Evolutionary conservation across 2,797 vertebrate species (phyloP), one percentile per base, ranked within the genome.

Genomic region (Oophaga sylvatica): DNA sequence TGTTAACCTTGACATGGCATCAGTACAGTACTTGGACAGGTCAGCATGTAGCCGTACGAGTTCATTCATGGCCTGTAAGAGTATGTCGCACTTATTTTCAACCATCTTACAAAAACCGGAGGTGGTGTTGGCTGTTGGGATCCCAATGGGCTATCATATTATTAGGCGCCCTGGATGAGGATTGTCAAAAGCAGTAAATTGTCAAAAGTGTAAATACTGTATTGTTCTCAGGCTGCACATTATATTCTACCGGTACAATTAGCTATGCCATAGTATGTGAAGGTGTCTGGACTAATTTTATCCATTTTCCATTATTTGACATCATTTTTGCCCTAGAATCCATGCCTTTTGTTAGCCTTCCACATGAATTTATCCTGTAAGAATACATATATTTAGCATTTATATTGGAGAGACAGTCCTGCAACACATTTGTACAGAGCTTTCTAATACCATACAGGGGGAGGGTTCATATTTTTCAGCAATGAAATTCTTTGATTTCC

Each of bases 401-500:
- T 17, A 75, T 20, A 73, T 59, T 13, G 45, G 17, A 59, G 76
- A 59, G 31, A 59, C 15, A 62, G 16, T 71, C 70, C 56, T 17
- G 20, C 31, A 75, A 12, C 10, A 76, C 35, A 59, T 48, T 73
- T n/a, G 57, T 84, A 11, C 70, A 41, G 22, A 84, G 82, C 59
- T 31, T 19, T 45, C 70, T 84, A 84, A 75, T 76, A 22, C 22
- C 19, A 6, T 76, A 75, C 17, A 48, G 22, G 70, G 17, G 35
- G 75, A 56, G 57, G 84, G 29, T 15, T 67, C 62, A 73, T 70
- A 81, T 60, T 83, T 83, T 87, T 22, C 81, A 79, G 77, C 77
- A 68, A 53, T 71, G 87, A 77, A 87, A 76, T 59, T 67, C 73
- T 68, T 85, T 79, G 59, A 85, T 85, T 84, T 85, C 84, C 73